Base-by-base conservation (phyloP, 92 coral and sea anemone genomes). In the Phenganax marumi region DNA sequence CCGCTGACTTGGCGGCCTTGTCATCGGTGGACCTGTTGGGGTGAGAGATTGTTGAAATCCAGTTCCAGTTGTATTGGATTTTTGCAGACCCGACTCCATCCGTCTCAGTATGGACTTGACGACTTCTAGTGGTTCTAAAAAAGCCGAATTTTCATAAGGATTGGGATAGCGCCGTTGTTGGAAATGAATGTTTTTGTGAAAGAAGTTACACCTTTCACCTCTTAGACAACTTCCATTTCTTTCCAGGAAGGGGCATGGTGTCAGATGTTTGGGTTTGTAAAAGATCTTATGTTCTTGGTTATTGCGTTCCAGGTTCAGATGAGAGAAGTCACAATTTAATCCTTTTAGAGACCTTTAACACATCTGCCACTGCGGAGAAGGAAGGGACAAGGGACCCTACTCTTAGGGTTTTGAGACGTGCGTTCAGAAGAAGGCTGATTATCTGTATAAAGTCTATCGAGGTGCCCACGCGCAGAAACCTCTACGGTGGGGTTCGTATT, bases 21-120 rank as follows among this genome's bases (percentile, higher is more conserved):
- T 26, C 66, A 60, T 60, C 66, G 14, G 12, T 60, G 66, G 66
- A 12, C 5, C 23, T 26, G 10, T 60, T 17, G 66, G 26, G 22
- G 26, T 60, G 66, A 26, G 60, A 10, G 66, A n/a, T 60, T 60
- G 66, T 60, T 60, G 23, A 60, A 60, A 60, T 60, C 66, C 10
- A 26, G 66, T 60, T 60, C 66, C 66, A n/a, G n/a, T n/a, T n/a
- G n/a, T n/a, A n/a, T n/a, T n/a, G n/a, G n/a, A n/a, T n/a, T n/a
- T n/a, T n/a, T n/a, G n/a, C n/a, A n/a, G n/a, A n/a, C n/a, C n/a
- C n/a, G n/a, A n/a, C n/a, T n/a, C n/a, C n/a, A n/a, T n/a, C n/a
- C n/a, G n/a, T n/a, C n/a, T n/a, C n/a, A n/a, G n/a, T n/a, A n/a
- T n/a, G n/a, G n/a, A n/a, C 66, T 60, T 60, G 66, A 60, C 22